phyloP scores from a whole-genome alignment of 2,113 vertebrate species.

The Phylloscopus trochiloides region DNA sequence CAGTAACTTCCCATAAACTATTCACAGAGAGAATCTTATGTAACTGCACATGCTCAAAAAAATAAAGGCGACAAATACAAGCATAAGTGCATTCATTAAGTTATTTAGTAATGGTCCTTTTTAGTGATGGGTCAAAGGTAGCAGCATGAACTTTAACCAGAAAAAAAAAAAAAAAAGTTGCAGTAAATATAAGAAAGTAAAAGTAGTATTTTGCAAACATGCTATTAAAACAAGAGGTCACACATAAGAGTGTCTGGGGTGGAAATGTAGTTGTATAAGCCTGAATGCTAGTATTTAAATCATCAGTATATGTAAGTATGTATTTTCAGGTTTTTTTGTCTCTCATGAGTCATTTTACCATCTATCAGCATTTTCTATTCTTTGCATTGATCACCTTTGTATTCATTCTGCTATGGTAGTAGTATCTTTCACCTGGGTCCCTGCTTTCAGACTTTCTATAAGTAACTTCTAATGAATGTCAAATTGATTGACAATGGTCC shows the following conservation, averaged over 20 bases:
- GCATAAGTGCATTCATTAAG: background rate
- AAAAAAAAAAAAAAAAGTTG: background rate
- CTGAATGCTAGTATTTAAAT: background rate
- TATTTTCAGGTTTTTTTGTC: background rate
- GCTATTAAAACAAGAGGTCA: background rate
- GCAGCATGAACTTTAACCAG: background rate
- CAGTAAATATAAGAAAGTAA: background rate
- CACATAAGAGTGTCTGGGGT: background rate
- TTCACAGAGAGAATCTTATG: background rate
- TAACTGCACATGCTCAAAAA: slow-evolving; percentile 9
- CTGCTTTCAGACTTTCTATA: background rate
- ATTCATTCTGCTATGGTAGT: background rate
- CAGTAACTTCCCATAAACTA: background rate
- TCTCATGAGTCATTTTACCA: background rate
- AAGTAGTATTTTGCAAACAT: background rate
- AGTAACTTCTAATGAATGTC: background rate
- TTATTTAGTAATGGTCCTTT: background rate
- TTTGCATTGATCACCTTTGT: background rate
- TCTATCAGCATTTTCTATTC: background rate
- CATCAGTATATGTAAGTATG: background rate
- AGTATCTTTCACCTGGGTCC: background rate
- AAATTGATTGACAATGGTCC: background rate
- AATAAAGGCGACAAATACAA: background rate
- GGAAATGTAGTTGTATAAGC: background rate
- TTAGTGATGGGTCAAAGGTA: background rate